Evolutionary conservation across 2,888 invertebrate genomes (phyloP).

Genomic region (Adelognathus sp.): DNA sequence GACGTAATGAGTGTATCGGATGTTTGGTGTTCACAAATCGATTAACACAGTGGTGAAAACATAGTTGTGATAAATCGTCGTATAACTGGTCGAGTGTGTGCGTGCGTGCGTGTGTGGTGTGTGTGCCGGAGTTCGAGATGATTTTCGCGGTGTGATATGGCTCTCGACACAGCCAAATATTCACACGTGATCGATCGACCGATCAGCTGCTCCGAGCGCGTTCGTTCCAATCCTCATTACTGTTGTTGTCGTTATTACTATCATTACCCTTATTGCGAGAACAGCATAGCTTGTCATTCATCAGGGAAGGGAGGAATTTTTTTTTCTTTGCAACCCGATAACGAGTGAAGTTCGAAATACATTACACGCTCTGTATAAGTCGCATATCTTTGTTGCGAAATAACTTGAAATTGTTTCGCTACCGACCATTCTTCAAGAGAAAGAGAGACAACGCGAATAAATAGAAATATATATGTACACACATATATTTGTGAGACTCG

Average conservation of each 20-base stretch:
- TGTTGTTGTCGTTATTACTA: slow-evolving; percentile 19
- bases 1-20: no score
- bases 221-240: neutral
- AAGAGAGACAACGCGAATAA: no score
- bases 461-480: neutral
- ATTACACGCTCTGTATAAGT: no score
- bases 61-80: no score
- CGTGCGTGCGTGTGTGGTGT: neutral
- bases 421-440: neutral
- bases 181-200: slow-evolving; percentile 17
- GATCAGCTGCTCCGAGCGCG: slow-evolving; percentile 25
- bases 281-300: slow-evolving; percentile 13
- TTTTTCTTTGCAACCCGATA: no score
- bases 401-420: no score
- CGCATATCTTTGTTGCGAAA: no score
- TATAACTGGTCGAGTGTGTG: neutral
- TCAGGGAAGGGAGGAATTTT: no score
- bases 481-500: neutral
- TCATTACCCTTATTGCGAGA: slow-evolving; percentile 22
- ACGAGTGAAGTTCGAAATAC: no score
- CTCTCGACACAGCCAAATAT: slow-evolving; percentile 33
- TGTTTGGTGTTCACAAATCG: no score
- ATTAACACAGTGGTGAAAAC: no score
- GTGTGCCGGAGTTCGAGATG: slow-evolving; percentile 6
- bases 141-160: slow-evolving; percentile 40